phyloP scores from a whole-genome alignment of 2,888 invertebrate species.

The Caenorhabditis zanzibari region DNA sequence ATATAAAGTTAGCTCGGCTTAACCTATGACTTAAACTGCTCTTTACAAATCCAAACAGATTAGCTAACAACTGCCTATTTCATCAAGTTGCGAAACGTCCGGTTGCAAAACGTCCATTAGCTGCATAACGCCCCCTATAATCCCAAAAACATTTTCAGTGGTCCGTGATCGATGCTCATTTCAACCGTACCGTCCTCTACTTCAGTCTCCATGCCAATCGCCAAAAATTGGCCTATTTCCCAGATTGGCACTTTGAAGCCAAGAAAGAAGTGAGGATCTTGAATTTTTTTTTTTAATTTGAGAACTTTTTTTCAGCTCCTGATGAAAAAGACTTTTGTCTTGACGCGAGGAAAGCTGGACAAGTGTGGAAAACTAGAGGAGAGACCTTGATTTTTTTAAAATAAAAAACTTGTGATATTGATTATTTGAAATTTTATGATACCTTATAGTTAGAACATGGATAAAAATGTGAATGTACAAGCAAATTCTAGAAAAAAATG shows the following conservation, averaged over 20 bases:
- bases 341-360: conserved; percentile 23
- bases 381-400: background rate
- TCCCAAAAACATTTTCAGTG: conserved; percentile 22
- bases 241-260: conserved; percentile 38
- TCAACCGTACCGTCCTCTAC: background rate
- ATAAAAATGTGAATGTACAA: background rate
- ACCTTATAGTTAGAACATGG: background rate
- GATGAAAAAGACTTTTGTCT: background rate
- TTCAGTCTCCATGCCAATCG: conserved; percentile 21
- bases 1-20: too few relatives aligned
- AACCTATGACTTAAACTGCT: too few relatives aligned
- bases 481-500: too few relatives aligned
- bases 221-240: conserved; percentile 1
- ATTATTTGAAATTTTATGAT: background rate
- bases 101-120: too few relatives aligned
- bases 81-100: background rate
- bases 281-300: background rate
- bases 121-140: too few relatives aligned
- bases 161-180: conserved; percentile 13
- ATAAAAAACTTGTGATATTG: too few relatives aligned
- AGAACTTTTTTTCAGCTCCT: background rate
- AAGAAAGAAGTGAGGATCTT: background rate
- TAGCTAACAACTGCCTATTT: too few relatives aligned
- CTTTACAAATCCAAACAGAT: too few relatives aligned
- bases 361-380: conserved; percentile 15